phyloP scores from a whole-genome alignment of 1,140 invertebrate genomes.

The Leptopilina boulardi region DNA sequence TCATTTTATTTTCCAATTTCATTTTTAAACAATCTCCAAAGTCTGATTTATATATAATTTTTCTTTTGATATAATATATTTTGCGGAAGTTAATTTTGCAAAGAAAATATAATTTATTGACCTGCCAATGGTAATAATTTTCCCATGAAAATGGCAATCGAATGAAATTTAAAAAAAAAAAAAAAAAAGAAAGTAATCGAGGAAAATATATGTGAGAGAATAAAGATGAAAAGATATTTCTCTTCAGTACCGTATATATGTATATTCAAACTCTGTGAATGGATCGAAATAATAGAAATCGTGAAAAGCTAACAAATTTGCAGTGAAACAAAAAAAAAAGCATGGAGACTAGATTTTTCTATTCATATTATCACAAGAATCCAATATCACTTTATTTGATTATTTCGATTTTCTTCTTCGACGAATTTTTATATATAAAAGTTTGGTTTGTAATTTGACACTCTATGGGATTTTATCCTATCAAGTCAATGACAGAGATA shows the following conservation, averaged over 20 bases:
- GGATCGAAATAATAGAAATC: not conserved
- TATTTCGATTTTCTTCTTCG: not conserved
- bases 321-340: not conserved
- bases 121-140: not conserved
- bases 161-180: no score
- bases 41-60: not conserved
- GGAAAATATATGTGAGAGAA: not conserved
- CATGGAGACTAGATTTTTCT: not conserved
- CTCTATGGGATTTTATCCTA: not conserved
- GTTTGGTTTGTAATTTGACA: constrained; percentile 1
- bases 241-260: not conserved
- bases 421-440: no score
- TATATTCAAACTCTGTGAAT: not conserved
- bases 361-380: no score
- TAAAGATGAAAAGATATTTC: not conserved
- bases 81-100: not conserved
- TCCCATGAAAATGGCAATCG: not conserved
- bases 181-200: not conserved
- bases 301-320: constrained; percentile 5
- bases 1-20: not conserved
- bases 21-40: not conserved
- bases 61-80: not conserved
- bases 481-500: no score
- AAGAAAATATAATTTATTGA: not conserved
- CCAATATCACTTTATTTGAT: not conserved